These are phyloP conservation scores for Diorhabda carinulata DNA, from an alignment of 1,140 invertebrate genomes.

Conservation along the genomic window DNA sequence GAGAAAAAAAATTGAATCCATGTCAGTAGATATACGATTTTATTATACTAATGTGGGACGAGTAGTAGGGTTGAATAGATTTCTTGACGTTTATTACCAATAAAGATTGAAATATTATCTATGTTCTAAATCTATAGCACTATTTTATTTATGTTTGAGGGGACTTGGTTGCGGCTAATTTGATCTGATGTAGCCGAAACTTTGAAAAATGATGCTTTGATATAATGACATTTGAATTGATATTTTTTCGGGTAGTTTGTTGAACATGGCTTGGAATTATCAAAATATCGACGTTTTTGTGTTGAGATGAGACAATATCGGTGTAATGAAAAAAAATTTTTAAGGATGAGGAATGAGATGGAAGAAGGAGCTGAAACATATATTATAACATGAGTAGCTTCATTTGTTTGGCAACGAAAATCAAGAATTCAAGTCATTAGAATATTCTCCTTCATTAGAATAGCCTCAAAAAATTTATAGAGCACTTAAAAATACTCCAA, in stretches of 20 bases:
- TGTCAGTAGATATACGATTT: constrained; percentile 29
- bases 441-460: no score
- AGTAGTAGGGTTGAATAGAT: constrained; percentile 24
- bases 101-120: constrained; percentile 30
- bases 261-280: not conserved
- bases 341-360: no score
- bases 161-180: constrained; percentile 16
- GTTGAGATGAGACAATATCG: no score
- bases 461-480: no score
- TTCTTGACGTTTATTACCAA: constrained; percentile 33
- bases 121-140: constrained; percentile 16
- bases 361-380: no score
- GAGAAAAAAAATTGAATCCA: constrained; percentile 12
- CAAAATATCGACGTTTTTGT: no score
- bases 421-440: no score
- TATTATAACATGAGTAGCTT: no score
- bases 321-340: no score
- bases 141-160: constrained; percentile 24
- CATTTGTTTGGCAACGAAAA: no score
- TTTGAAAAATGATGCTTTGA: constrained; percentile 16
- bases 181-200: constrained; percentile 15
- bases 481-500: no score
- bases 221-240: not conserved
- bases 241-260: not conserved
- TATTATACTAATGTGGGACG: constrained; percentile 33